Conservation (phyloP, 2,888 invertebrate genomes). For the Gerris lacustris region DNA sequence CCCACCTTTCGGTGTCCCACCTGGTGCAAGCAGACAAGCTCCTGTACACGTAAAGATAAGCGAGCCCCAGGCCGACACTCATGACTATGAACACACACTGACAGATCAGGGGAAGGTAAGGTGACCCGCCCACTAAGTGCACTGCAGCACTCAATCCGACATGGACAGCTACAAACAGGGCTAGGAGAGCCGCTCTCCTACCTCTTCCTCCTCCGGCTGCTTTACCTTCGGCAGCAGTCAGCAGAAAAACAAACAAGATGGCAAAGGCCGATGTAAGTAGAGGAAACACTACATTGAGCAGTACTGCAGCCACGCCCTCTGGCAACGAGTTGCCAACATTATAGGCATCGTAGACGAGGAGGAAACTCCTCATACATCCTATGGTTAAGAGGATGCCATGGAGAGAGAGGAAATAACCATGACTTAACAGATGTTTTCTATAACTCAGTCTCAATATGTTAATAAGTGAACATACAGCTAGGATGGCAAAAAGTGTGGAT, state of each 20-base stretch:
- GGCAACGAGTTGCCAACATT: conserved; percentile 73
- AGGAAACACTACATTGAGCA: conserved; percentile 74
- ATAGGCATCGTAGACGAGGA: conserved; percentile 83
- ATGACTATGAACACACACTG: conserved; percentile 77
- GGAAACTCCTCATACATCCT: conserved; percentile 70
- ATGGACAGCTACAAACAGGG: conserved; percentile 65
- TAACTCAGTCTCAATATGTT: conserved; percentile 77
- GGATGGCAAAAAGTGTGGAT: conserved; percentile 68
- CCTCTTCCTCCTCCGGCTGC: conserved; percentile 39
- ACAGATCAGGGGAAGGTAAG: conserved; percentile 55
- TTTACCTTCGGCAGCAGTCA: conserved; percentile 55
- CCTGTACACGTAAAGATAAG: conserved; percentile 72
- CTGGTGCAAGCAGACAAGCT: conserved; percentile 43
- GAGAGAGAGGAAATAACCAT: conserved; percentile 75
- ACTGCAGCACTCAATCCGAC: conserved; percentile 67
- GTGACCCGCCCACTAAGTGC: conserved; percentile 45
- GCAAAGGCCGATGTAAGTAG: conserved; percentile 81
- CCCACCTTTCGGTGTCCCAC: conserved; percentile 37
- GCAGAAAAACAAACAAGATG: conserved; percentile 69
- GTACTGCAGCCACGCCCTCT: conserved; percentile 60
- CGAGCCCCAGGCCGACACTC: conserved; percentile 67
- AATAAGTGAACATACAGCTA: conserved; percentile 73
- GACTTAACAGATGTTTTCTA: conserved; percentile 72
- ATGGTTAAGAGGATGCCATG: conserved; percentile 71
- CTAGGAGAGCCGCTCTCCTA: conserved; percentile 65